phyloP scores from a whole-genome alignment of 2,797 vertebrate genomes.

The Cygnus olor region DNA sequence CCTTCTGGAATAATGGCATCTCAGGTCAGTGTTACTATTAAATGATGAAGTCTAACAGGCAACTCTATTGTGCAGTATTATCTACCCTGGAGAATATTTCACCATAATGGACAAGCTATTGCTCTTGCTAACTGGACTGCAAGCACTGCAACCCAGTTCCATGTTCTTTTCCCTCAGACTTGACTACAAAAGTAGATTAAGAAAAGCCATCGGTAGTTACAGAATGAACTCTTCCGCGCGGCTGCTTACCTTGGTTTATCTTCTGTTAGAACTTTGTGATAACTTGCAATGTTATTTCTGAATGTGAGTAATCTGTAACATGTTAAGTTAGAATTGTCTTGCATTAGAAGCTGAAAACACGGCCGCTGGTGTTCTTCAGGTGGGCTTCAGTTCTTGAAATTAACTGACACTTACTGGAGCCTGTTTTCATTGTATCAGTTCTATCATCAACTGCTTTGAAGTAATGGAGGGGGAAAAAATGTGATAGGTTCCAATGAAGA shows the following conservation, averaged over 20 bases:
- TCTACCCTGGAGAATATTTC: background rate
- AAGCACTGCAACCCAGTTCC: background rate
- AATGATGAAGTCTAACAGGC: background rate
- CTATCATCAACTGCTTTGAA: background rate
- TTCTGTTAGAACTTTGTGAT: background rate
- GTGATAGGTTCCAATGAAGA: background rate
- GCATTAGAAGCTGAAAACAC: background rate
- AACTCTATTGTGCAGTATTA: background rate
- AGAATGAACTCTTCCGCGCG: background rate
- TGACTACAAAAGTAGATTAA: background rate
- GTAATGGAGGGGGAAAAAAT: background rate
- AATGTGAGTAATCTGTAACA: background rate
- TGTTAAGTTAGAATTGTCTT: background rate
- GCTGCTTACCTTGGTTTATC: background rate
- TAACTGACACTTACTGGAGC: background rate
- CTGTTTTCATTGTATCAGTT: background rate
- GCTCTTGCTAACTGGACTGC: background rate
- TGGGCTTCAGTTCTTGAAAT: background rate
- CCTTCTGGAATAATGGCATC: conserved; percentile 72
- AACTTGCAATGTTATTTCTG: no score
- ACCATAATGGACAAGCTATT: background rate
- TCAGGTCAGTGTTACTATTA: conserved; percentile 68
- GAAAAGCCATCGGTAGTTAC: background rate
- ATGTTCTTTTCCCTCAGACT: background rate
- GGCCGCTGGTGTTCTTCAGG: background rate